Evolutionary conservation across 2,113 vertebrate genomes (phyloP).

Genomic region (Hyla sarda): DNA sequence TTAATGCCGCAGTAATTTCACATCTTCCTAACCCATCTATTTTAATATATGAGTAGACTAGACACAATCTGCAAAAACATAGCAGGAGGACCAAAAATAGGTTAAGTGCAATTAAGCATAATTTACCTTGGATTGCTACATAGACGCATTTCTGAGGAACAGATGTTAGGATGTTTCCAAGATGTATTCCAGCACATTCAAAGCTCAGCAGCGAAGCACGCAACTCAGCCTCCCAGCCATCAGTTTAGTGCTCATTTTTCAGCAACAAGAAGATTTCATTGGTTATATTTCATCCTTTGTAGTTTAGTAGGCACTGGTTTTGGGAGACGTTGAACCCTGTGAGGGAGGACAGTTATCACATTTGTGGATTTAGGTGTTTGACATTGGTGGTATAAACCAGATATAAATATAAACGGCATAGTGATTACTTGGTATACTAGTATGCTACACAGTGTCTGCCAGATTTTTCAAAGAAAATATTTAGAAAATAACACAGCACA

Average conservation of each 20-base stretch:
- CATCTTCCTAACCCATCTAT: conserved; percentile 23
- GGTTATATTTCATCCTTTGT: neutral
- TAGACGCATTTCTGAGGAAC: conserved; percentile 13
- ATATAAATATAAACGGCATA: neutral
- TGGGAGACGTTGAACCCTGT: neutral
- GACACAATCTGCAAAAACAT: conserved; percentile 25
- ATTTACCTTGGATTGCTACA: conserved; percentile 38
- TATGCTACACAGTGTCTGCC: neutral
- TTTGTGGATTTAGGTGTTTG: neutral
- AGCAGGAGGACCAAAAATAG: conserved; percentile 30
- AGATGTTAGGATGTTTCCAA: conserved; percentile 22
- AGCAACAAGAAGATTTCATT: neutral
- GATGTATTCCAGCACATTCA: conserved; percentile 19
- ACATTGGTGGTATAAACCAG: neutral
- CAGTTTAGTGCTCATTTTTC: neutral
- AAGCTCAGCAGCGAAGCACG: neutral
- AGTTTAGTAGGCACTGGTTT: neutral
- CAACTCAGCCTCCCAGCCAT: neutral
- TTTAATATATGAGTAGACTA: conserved; percentile 22
- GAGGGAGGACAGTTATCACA: neutral
- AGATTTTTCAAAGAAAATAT: neutral
- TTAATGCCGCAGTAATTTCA: neutral
- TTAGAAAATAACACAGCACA: too few species aligned
- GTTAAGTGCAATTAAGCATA: conserved; percentile 47
- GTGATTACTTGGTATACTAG: neutral